These are phyloP conservation scores for Brachionus asplanchnoidis DNA, from an alignment of 1,140 invertebrate genomes.

Conservation along the genomic window DNA sequence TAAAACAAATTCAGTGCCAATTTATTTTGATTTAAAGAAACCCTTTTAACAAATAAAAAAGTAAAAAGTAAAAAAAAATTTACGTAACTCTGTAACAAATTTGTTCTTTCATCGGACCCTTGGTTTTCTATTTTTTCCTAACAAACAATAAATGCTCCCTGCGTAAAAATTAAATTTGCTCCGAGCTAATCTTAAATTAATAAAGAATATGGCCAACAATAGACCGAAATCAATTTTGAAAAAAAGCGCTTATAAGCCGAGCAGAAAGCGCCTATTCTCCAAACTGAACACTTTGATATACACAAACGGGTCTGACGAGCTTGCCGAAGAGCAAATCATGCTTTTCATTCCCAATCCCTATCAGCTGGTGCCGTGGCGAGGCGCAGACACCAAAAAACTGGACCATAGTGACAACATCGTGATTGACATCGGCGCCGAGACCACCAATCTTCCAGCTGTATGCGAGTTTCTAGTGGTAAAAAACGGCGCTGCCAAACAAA, in stretches of 20 bases:
- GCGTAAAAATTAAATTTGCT: neutral
- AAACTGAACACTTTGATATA: neutral
- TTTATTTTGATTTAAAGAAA: neutral
- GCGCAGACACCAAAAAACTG: neutral
- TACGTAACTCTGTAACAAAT: neutral
- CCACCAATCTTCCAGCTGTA: neutral
- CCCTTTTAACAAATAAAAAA: too few species aligned
- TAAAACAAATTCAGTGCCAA: neutral
- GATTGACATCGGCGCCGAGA: neutral
- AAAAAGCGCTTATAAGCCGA: conserved; percentile 7
- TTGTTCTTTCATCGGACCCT: neutral
- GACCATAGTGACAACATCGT: neutral
- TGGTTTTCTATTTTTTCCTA: neutral
- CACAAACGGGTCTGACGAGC: neutral
- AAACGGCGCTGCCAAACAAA: conserved; percentile 15
- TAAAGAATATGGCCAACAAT: neutral
- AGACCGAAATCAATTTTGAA: neutral
- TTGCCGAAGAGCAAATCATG: neutral
- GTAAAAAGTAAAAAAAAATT: neutral
- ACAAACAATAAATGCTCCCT: neutral
- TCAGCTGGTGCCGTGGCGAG: neutral
- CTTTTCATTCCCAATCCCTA: neutral
- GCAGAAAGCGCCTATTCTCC: neutral
- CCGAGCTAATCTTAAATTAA: neutral
- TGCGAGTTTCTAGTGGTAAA: conserved; percentile 11